These are phyloP conservation scores for Amphiprion ocellaris DNA, from an alignment of 2,113 vertebrate species.

Conservation along the genomic window DNA sequence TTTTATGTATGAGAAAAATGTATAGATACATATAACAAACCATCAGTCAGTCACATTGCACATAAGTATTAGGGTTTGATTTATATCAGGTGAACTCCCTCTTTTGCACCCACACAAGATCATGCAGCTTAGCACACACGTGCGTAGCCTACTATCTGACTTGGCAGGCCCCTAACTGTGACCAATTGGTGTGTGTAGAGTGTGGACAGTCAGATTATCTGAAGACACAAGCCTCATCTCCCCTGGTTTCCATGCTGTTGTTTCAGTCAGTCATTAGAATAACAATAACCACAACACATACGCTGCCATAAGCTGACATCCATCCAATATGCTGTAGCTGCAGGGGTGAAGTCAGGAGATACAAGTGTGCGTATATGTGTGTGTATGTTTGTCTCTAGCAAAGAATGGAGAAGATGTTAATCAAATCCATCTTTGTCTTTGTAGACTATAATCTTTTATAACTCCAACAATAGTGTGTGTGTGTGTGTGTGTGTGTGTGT, in stretches of 20 bases:
- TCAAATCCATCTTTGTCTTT: constrained; percentile 76
- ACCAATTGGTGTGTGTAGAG: constrained; percentile 76
- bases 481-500: constrained; percentile 14
- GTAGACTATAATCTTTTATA: constrained; percentile 66
- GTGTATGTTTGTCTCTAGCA: constrained; percentile 44
- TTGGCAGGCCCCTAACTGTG: constrained; percentile 77
- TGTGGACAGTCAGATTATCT: constrained; percentile 75
- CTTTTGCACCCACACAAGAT: constrained; percentile 27
- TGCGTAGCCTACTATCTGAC: constrained; percentile 74
- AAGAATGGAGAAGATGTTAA: constrained; percentile 69
- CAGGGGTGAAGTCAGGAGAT: constrained; percentile 67
- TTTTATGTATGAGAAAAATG: too few species aligned
- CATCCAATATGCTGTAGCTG: constrained; percentile 72
- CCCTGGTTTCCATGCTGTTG: constrained; percentile 70
- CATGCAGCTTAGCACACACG: constrained; percentile 26
- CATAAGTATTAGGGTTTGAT: neutral
- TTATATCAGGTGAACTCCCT: neutral
- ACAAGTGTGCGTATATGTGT: constrained; percentile 22
- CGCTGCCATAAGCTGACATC: constrained; percentile 74
- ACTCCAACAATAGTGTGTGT: constrained; percentile 41
- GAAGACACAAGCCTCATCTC: constrained; percentile 68
- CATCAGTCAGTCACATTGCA: too few species aligned
- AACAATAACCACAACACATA: constrained; percentile 78
- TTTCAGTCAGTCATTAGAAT: constrained; percentile 82
- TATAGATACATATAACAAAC: too few species aligned